These are phyloP conservation scores for Antitype chi DNA, from an alignment of 2,888 invertebrate genomes.

Conservation along the genomic window DNA sequence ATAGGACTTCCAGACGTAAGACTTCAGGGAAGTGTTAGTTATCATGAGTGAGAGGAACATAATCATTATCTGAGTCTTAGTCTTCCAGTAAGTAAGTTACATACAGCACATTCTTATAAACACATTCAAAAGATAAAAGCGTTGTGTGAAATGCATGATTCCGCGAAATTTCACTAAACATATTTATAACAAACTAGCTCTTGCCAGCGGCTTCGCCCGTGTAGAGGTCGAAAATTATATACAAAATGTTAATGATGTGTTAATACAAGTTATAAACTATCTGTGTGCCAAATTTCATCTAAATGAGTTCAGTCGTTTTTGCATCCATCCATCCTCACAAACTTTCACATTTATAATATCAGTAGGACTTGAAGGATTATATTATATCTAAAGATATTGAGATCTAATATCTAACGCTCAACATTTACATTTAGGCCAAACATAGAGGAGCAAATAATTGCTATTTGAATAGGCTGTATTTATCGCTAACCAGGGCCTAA, in stretches of 20 bases:
- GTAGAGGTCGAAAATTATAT: too few relatives aligned
- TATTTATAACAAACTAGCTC: too few relatives aligned
- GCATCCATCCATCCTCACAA: too few relatives aligned
- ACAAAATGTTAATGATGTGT: too few relatives aligned
- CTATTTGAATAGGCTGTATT: conserved; percentile 76
- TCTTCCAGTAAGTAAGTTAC: neutral
- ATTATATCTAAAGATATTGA: too few relatives aligned
- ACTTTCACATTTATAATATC: too few relatives aligned
- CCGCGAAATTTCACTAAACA: too few relatives aligned
- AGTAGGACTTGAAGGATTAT: too few relatives aligned
- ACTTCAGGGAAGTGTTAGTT: neutral
- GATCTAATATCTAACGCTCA: neutral
- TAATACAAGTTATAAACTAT: too few relatives aligned
- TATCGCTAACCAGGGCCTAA: conserved; percentile 77
- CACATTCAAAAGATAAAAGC: neutral
- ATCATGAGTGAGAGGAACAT: neutral
- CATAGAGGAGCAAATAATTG: conserved; percentile 73
- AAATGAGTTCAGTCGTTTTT: too few relatives aligned
- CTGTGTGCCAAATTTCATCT: too few relatives aligned
- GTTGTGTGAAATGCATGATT: neutral
- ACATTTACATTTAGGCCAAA: conserved; percentile 21
- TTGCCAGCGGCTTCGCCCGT: too few relatives aligned
- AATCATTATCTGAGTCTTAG: neutral
- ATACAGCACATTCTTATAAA: neutral
- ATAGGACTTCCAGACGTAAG: neutral